Percentiles rank a stretch among this genome's conserved stretches.
Evolutionary conservation across 2,797 vertebrate species (phyloP).

Genomic region (Malurus leucopterus): DNA sequence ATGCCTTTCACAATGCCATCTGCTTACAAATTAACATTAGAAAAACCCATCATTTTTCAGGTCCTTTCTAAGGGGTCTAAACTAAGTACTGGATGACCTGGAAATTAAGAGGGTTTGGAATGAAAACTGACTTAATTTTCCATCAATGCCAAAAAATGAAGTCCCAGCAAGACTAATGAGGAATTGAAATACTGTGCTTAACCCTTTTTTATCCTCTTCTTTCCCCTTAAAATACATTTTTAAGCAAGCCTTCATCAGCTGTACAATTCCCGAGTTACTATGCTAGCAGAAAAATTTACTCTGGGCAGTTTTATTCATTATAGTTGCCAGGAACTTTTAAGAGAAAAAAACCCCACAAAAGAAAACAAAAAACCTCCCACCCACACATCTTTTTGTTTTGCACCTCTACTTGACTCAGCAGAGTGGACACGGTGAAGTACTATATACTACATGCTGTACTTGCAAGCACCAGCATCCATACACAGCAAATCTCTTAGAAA

Average conservation of each 20-base stretch:
- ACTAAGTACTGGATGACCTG: neutral
- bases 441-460: neutral
- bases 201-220: neutral
- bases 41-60: neutral
- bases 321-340: neutral
- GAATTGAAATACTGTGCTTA: neutral
- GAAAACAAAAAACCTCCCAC: neutral
- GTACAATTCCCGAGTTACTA: neutral
- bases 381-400: neutral
- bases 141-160: neutral
- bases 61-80: neutral
- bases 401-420: neutral
- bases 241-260: neutral
- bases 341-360: too few species aligned
- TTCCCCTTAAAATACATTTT: neutral
- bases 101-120: neutral
- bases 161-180: neutral
- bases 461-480: neutral
- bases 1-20: neutral
- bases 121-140: neutral
- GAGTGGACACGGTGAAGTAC: neutral
- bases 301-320: neutral
- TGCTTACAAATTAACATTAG: neutral
- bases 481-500: neutral
- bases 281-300: neutral